Base-by-base conservation (phyloP, 64 coral and sea anemone species). In the Montipora sp. region DNA sequence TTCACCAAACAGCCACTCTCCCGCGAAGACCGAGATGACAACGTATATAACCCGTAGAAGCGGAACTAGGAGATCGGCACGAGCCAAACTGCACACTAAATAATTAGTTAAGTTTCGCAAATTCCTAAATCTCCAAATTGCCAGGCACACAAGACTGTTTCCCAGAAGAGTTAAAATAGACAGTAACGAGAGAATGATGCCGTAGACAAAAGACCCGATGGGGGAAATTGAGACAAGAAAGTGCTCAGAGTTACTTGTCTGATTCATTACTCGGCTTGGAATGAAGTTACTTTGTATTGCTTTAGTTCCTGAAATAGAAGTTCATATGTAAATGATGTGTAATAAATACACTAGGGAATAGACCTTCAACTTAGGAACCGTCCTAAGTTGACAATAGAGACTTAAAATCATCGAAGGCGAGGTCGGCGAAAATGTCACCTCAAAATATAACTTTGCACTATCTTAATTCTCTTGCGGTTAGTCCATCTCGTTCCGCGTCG, bases 81-180 rank as follows among this genome's bases (percentile, higher is more conserved):
- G 21, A 19, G 91, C 92, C 8, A 96, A 83, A 67, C 95, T 96
- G 53, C 95, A 96, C 8, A 96, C 95, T 18, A 96, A 93, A 77
- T 96, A 96, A 82, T 96, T 94, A 22, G 95, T 96, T 22, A 96
- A 22, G 75, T 24, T 90, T 71, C 95, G 43, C 16, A 96, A 83
- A 90, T 96, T 94, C 66, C 92, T 87, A 47, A 96, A 96, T 87
- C 95, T 84, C 92, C 95, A 96, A 80, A 93, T 79, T 9, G 86
- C 88, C 7, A 94, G 46, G 49, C 95, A 96, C 18, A 96, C 95
- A 36, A 94, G 77, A 5, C 87, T 88, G 81, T 96, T 96, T 44
- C 95, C 95, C 46, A 94, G 57, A 63, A 93, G 76, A 43, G 90
- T 96, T 3, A 96, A 10, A 63, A 72, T 11, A 47, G 81, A 86